Base-by-base conservation (phyloP, 2,113 vertebrate species). In the Callorhinus ursinus region DNA sequence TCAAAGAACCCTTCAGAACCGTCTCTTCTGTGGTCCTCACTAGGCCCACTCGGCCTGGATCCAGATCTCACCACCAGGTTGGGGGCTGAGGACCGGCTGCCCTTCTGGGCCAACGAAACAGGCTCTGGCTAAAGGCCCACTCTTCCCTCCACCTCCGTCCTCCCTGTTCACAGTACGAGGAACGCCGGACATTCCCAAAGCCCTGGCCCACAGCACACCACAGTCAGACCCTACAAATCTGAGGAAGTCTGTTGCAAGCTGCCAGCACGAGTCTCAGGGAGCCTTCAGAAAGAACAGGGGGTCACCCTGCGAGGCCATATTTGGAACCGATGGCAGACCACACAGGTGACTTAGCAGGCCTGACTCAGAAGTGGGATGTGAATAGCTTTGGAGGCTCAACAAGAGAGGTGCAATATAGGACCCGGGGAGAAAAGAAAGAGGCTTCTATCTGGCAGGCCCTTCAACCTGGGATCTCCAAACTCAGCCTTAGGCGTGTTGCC, bases 391-490 rank as follows among this genome's bases (percentile, higher is more conserved):
- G 67, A 28, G 72, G 42, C 18, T 57, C 2, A 0, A 9, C 0
- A 2, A 2, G 2, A 88, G 53, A 61, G 26, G 59, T 51, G 49
- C 59, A 72, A 57, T 1, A 2, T 7, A 90, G 83, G 24, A 59
- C 18, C 15, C 3, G 4, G 46, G 86, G 42, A 77, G 46, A 39
- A 61, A 51, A 84, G 88, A 63, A 14, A 55, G 42, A 36, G 53
- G 19, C 65, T 86, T 31, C 6, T 21, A 49, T 5, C 63, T 46
- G 82, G 55, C 19, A 9, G 57, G 76, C 53, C 74, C 59, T 93
- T 90, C 67, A 28, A 69, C 55, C 79, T 74, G 63, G 80, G 95
- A 96, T 36, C 95, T 96, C 63, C n/a, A 61, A 94, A 74, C 83
- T 49, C 1, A 10, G 93, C 88, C 63, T 36, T 28, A 95, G 96